Evolutionary conservation across 2,888 invertebrate species (phyloP).

Genomic region (Ectemnius continuus): DNA sequence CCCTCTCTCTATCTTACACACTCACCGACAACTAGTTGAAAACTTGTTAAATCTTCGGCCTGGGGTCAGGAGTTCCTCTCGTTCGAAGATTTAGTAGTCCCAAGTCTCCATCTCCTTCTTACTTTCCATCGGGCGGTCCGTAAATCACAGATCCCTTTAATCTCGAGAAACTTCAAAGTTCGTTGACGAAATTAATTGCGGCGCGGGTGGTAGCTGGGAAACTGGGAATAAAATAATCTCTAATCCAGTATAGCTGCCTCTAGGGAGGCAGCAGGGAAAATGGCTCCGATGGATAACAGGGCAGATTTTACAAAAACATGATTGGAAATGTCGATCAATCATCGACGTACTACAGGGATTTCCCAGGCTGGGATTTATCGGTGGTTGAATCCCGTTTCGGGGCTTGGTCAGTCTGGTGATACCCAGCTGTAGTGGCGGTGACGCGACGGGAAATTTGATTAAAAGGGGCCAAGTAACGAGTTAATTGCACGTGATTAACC

Average conservation of each 20-base stretch:
- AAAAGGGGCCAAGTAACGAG: constrained; percentile 55
- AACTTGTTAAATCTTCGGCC: constrained; percentile 40
- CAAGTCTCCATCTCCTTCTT: too few species aligned
- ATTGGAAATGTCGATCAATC: constrained; percentile 22
- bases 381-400: neutral
- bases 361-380: neutral
- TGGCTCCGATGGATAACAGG: neutral
- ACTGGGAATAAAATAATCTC: neutral
- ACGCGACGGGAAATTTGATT: constrained; percentile 48
- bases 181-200: too few species aligned
- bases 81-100: neutral
- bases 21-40: constrained; percentile 9
- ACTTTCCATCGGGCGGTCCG: too few species aligned
- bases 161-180: too few species aligned
- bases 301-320: constrained; percentile 13
- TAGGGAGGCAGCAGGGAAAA: neutral
- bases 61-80: constrained; percentile 19
- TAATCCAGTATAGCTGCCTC: neutral
- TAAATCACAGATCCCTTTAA: too few species aligned
- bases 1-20: too few species aligned
- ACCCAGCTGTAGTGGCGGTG: neutral
- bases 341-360: constrained; percentile 23
- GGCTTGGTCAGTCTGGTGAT: neutral
- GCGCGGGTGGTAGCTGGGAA: neutral
- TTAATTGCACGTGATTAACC: constrained; percentile 59